A percentile compares a stretch with the other conserved stretches of the same genome.
These are phyloP conservation scores for Diadumene lineata DNA, from an alignment of 92 coral and sea anemone genomes.

Conservation along the genomic window DNA sequence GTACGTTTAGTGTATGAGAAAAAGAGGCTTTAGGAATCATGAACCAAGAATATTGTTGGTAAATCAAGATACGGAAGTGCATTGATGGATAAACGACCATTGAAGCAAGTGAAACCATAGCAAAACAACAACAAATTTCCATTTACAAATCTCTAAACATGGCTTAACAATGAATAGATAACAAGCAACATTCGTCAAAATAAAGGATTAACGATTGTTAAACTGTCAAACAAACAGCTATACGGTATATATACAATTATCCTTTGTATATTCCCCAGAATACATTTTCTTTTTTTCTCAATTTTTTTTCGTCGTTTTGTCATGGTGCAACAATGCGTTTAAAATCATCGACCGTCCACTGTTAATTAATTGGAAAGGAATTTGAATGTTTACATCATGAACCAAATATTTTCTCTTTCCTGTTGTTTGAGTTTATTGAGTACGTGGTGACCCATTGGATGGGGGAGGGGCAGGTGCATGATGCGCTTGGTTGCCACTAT, in stretches of 20 bases:
- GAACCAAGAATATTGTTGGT: too few species aligned
- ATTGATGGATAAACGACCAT: neutral
- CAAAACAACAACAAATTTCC: neutral
- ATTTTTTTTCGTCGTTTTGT: neutral
- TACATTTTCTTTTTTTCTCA: neutral
- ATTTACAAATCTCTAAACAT: neutral
- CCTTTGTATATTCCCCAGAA: neutral
- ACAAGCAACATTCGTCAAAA: neutral
- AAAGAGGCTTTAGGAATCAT: too few species aligned
- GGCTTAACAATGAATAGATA: neutral
- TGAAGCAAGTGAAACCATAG: neutral
- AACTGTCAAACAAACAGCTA: neutral
- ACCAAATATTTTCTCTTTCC: conserved; percentile 12
- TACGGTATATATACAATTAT: too few species aligned
- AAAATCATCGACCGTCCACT: conserved; percentile 1
- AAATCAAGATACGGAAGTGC: neutral
- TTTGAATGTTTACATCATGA: conserved; percentile 26
- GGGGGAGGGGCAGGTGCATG: conserved; percentile 11
- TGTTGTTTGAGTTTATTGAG: neutral
- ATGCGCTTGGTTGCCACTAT: conserved; percentile 9
- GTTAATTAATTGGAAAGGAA: conserved; percentile 18
- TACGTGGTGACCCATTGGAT: neutral
- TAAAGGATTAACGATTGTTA: neutral
- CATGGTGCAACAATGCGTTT: conserved; percentile 1
- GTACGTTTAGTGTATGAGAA: too few species aligned